Percentiles rank a stretch among this genome's conserved stretches.
Conservation (phyloP, 2,113 vertebrate genomes). For the Rousettus leschenaultii region DNA sequence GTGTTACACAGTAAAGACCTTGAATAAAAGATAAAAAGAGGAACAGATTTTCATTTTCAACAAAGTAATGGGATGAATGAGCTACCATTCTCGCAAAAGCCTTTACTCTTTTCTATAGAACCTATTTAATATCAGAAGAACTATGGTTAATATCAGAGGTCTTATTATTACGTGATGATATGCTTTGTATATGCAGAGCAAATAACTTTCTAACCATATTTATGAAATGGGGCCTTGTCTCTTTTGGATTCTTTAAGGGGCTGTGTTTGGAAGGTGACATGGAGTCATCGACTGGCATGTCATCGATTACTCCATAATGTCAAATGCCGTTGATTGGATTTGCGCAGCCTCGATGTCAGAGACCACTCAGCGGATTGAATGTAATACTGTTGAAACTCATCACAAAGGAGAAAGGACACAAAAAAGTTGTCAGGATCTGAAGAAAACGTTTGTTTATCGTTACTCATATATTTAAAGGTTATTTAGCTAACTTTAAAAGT, state of each 20-base stretch:
- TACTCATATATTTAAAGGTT: slow-evolving; percentile 58
- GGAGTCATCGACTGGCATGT: slow-evolving; percentile 42
- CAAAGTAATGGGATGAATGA: neutral
- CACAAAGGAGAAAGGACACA: slow-evolving; percentile 76
- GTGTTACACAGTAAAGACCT: neutral
- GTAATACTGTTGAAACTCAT: slow-evolving; percentile 77
- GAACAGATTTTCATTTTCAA: neutral
- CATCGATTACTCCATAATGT: slow-evolving; percentile 61
- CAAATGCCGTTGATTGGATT: slow-evolving; percentile 79
- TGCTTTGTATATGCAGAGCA: neutral
- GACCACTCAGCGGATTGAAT: slow-evolving; percentile 71
- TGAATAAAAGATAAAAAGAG: neutral
- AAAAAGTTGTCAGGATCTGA: slow-evolving; percentile 73
- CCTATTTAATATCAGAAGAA: neutral
- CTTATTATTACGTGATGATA: neutral
- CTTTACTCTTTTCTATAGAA: neutral
- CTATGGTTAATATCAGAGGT: neutral
- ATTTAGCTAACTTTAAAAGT: slow-evolving; percentile 57
- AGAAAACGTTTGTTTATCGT: slow-evolving; percentile 70
- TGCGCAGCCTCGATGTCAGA: slow-evolving; percentile 74
- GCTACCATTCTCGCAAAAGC: neutral
- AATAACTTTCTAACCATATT: neutral
- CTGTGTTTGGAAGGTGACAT: slow-evolving; percentile 57
- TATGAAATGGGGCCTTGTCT: neutral
- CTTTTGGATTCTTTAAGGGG: slow-evolving; percentile 48